phyloP scores from a whole-genome alignment of 30 jellyfish, hydroid and myxozoan species.

The Aurelia aurita complex sp. Pacific region DNA sequence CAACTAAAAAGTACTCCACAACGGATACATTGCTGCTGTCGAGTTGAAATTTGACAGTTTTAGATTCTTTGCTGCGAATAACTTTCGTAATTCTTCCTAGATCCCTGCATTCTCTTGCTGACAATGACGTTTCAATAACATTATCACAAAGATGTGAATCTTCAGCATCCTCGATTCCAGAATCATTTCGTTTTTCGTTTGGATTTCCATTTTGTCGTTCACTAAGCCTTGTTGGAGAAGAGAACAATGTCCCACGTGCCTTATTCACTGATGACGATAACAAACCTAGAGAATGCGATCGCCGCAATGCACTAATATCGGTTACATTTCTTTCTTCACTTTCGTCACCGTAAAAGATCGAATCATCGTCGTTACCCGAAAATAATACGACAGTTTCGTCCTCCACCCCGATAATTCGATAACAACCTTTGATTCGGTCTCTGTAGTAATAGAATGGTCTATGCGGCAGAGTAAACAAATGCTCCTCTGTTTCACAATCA shows the following conservation, averaged over 20 bases:
- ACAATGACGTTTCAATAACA: conserved; percentile 53
- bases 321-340: conserved; percentile 18
- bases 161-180: conserved; percentile 96
- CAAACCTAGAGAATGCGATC: conserved; percentile 46
- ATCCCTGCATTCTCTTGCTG: conserved; percentile 62
- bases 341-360: conserved; percentile 84
- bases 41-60: conserved; percentile 55
- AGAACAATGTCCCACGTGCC: not conserved
- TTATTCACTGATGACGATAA: conserved; percentile 11
- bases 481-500: conserved; percentile 80
- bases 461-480: conserved; percentile 88
- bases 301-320: conserved; percentile 38
- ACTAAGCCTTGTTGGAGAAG: not conserved
- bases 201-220: not conserved
- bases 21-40: conserved; percentile 1
- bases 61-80: conserved; percentile 48
- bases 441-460: conserved; percentile 96
- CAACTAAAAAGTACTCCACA: conserved; percentile 26
- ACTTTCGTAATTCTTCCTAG: conserved; percentile 62
- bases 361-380: conserved; percentile 99
- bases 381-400: conserved; percentile 97
- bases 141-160: conserved; percentile 52
- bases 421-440: conserved; percentile 98
- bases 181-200: conserved; percentile 71
- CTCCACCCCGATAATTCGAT: conserved; percentile 96